Conservation (phyloP, 2,888 invertebrate genomes). For the Acholoe squamosa region DNA sequence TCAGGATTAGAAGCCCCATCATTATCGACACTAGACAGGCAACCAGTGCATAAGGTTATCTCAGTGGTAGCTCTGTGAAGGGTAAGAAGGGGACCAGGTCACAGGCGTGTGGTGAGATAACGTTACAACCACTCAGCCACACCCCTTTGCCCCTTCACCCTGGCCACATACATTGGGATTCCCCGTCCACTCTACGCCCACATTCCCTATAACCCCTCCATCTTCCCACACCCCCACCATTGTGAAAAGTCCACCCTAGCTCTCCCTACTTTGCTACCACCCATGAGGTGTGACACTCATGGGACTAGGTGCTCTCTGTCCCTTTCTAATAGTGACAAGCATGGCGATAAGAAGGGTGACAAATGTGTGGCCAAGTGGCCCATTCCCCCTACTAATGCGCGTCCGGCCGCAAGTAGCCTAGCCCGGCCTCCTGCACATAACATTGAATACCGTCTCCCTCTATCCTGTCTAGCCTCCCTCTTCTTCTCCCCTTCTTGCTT, state of each 20-base stretch:
- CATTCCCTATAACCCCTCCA: background rate
- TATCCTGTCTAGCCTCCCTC: background rate
- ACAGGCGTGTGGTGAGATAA: conserved; percentile 19
- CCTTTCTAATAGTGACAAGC: background rate
- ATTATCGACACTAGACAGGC: conserved; percentile 11
- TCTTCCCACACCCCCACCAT: background rate
- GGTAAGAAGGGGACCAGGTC: background rate
- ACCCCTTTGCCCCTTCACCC: background rate
- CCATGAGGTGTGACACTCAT: background rate
- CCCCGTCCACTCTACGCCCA: background rate
- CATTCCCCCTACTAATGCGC: background rate
- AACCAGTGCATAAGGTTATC: background rate
- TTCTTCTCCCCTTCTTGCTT: background rate
- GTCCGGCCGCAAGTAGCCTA: background rate
- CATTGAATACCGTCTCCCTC: background rate
- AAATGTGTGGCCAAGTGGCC: conserved; percentile 47
- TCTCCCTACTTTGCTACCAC: background rate
- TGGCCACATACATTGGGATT: background rate
- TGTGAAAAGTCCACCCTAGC: background rate
- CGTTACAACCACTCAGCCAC: background rate
- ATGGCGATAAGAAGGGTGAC: conserved; percentile 43
- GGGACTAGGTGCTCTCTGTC: background rate
- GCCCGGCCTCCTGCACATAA: background rate
- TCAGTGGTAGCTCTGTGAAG: background rate
- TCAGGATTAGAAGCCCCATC: background rate